These are phyloP conservation scores for Dendropsophus ebraccatus DNA, from an alignment of 2,113 vertebrate genomes.

Conservation along the genomic window DNA sequence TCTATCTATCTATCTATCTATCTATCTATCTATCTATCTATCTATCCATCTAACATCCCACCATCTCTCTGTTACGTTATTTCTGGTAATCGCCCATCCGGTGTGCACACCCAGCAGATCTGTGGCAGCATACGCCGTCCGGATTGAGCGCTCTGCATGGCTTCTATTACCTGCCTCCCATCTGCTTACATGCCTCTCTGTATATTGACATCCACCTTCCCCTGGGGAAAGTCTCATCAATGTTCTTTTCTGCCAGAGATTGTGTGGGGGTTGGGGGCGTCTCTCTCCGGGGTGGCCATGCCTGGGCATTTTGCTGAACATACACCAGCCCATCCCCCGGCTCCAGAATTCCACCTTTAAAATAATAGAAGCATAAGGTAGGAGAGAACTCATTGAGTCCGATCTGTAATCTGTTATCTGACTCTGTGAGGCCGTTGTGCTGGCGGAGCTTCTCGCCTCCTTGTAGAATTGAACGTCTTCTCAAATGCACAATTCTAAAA, in stretches of 20 bases:
- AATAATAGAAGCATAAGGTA: conserved; percentile 45
- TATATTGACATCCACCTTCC: conserved; percentile 35
- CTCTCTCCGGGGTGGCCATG: neutral
- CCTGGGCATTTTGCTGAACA: conserved; percentile 11
- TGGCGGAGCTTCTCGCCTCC: conserved; percentile 52
- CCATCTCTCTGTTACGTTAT: neutral
- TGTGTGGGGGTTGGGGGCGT: neutral
- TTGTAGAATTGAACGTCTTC: conserved; percentile 56
- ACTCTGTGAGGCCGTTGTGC: conserved; percentile 44
- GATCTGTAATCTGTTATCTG: conserved; percentile 57
- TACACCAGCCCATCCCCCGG: neutral
- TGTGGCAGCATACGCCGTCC: neutral
- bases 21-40: too few species aligned
- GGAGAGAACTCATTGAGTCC: conserved; percentile 52
- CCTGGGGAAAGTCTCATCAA: conserved; percentile 25
- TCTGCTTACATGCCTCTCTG: conserved; percentile 38
- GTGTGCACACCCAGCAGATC: neutral
- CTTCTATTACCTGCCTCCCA: conserved; percentile 22
- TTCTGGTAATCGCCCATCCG: neutral
- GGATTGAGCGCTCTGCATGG: conserved; percentile 1
- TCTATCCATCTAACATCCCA: neutral
- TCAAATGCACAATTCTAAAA: conserved; percentile 54
- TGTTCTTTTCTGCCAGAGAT: conserved; percentile 25
- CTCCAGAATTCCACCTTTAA: conserved; percentile 28
- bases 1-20: neutral